phyloP scores from a whole-genome alignment of 1,140 invertebrate species.

The Musca domestica region DNA sequence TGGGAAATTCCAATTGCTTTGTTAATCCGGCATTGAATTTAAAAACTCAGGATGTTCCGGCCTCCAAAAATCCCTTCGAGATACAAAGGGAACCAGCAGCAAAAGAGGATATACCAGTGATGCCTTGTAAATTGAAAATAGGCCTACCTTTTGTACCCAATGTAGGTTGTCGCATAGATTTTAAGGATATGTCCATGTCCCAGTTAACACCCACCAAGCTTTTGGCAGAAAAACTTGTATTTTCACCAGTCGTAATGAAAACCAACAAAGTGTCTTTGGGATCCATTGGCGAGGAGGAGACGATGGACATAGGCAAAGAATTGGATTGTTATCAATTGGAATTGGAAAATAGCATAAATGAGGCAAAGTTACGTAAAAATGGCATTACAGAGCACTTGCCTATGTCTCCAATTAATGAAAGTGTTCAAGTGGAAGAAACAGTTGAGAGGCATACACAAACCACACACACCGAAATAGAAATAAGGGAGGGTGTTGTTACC shows the following conservation, averaged over 20 bases:
- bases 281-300: slow-evolving; percentile 48
- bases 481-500: slow-evolving; percentile 33
- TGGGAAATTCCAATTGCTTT: slow-evolving; percentile 33
- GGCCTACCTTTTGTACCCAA: slow-evolving; percentile 47
- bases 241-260: slow-evolving; percentile 41
- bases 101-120: neutral
- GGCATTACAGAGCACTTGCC: neutral
- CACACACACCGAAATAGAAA: slow-evolving; percentile 35
- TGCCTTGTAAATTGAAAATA: slow-evolving; percentile 39
- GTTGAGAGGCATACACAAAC: slow-evolving; percentile 31
- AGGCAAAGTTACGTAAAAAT: slow-evolving; percentile 44
- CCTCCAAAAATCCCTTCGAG: slow-evolving; percentile 48
- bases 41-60: slow-evolving; percentile 36
- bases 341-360: slow-evolving; percentile 53
- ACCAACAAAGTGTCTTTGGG: slow-evolving; percentile 37
- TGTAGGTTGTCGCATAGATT: slow-evolving; percentile 50
- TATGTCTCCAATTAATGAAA: slow-evolving; percentile 25
- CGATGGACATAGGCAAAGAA: slow-evolving; percentile 51
- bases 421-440: slow-evolving; percentile 10
- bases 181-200: slow-evolving; percentile 40
- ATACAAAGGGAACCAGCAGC: slow-evolving; percentile 32
- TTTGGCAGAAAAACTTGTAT: slow-evolving; percentile 47
- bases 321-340: slow-evolving; percentile 52
- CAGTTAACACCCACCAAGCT: slow-evolving; percentile 48
- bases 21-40: slow-evolving; percentile 48